phyloP scores from a whole-genome alignment of 2,113 vertebrate species.

The Otocyon megalotis region DNA sequence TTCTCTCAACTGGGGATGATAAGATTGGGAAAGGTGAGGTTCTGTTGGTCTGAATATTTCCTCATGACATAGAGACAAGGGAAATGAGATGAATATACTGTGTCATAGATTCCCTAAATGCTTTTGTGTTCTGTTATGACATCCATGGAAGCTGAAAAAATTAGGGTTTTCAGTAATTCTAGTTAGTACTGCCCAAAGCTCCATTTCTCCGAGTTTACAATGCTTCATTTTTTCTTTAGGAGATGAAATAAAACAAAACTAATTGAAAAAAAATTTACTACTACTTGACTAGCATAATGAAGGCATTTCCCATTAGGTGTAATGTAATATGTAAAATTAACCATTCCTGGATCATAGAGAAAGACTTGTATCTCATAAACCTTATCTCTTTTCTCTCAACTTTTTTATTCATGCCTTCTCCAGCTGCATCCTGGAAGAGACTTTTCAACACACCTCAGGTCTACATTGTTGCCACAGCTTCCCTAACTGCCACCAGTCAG shows the following conservation, averaged over 20 bases:
- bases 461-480: conserved; percentile 23
- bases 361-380: background rate
- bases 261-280: conserved; percentile 22
- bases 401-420: conserved; percentile 41
- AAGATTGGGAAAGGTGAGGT: background rate
- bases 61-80: background rate
- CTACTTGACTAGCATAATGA: conserved; percentile 22
- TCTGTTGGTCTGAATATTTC: background rate
- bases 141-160: background rate
- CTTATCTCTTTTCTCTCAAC: background rate
- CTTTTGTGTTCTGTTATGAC: background rate
- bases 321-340: conserved; percentile 51
- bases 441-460: conserved; percentile 25
- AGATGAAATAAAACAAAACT: background rate
- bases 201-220: conserved; percentile 25
- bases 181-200: conserved; percentile 1
- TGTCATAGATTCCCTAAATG: background rate
- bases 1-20: background rate
- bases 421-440: background rate
- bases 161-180: conserved; percentile 39
- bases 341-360: background rate
- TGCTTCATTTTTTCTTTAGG: conserved; percentile 3
- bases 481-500: background rate
- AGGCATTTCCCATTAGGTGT: background rate
- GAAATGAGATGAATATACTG: background rate